Evolutionary conservation across 2,113 vertebrate genomes (phyloP).

Genomic region (Eulemur rufifrons): DNA sequence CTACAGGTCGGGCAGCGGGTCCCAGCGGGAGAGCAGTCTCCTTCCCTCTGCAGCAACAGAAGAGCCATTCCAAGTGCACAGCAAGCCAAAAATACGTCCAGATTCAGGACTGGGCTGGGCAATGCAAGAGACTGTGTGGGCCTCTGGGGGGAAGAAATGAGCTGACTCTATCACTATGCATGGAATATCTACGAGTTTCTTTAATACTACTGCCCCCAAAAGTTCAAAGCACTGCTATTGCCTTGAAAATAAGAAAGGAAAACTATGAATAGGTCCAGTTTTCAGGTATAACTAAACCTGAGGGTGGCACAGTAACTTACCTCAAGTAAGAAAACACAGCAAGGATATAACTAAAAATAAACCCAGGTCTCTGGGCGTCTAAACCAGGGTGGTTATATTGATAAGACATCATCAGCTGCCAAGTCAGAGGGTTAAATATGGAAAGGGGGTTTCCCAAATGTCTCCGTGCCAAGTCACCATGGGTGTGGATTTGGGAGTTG

Average conservation of each 20-base stretch:
- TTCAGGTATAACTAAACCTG: background rate
- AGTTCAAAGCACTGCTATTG: background rate
- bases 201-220: background rate
- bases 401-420: background rate
- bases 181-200: background rate
- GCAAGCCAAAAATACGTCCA: too few relatives aligned
- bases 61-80: background rate
- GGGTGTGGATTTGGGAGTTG: background rate
- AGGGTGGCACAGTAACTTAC: background rate
- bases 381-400: background rate
- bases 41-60: background rate
- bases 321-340: background rate
- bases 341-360: background rate
- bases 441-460: background rate
- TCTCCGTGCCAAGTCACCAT: background rate
- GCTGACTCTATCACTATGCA: accelerated
- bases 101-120: background rate
- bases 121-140: background rate
- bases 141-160: background rate
- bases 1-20: background rate
- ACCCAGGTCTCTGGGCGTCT: background rate
- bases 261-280: background rate
- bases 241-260: conserved; percentile 11
- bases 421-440: background rate
- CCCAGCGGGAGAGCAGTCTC: accelerated